Evolutionary conservation across 2,888 invertebrate species (phyloP), one percentile per base, ranked within the genome.

Genomic region (Seira musarum): DNA sequence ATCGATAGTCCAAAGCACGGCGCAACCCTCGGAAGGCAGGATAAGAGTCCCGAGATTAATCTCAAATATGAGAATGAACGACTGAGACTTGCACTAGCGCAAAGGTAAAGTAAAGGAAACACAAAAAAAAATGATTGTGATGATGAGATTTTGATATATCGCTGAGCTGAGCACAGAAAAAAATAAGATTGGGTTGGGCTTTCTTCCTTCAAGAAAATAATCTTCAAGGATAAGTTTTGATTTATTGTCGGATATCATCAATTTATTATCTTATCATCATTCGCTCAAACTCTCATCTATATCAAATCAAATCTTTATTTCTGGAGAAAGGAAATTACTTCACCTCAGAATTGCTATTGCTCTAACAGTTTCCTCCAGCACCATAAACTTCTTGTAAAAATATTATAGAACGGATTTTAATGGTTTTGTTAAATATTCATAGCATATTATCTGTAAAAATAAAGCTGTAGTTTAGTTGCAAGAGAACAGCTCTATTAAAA

Each of bases 11-110:
- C 93, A 30, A 93, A 93, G 88, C 93, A 93, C 89, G 92, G 92
- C 87, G 79, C 75, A 22, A 82, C 87, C 88, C 60, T 87, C 87
- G 82, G 86, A 87, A 82, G 87, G 87, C 84, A 85, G 86, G 86
- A 90, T 90, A 82, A 89, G 87, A 90, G 89, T 73, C 90, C 91
- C 53, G 94, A 96, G 88, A 95, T 95, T 89, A 97, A 98, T 89
- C 91, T 98, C 83, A 96, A 97, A 88, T 97, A 98, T 90, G 98
- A 98, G 90, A 98, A 98, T 89, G 98, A 98, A 89, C 92, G 97
- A 86, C 92, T 98, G 87, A 98, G 98, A 90, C 92, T 97, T 85
- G 98, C 98, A 21, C 91, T 98, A 84, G 96, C 96, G 71, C 98
- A 98, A 90, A 98, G 96, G 96, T 96, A 87, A 88, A 89, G 30